These are phyloP conservation scores for Drosophila bifasciata DNA, from an alignment of 1,140 invertebrate genomes.

Conservation along the genomic window DNA sequence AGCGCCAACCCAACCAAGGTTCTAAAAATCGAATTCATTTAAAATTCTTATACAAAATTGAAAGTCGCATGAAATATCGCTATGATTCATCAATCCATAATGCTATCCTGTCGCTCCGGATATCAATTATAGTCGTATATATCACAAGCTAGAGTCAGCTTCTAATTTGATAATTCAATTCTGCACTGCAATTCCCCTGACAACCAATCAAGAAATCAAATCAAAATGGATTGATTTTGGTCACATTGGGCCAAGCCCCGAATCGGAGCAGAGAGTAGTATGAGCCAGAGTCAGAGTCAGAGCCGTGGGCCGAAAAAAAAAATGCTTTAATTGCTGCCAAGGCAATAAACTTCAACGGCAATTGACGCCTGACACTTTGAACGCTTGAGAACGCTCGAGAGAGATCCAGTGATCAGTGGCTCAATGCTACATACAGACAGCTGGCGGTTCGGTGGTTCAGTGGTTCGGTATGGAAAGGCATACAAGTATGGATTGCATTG, in stretches of 20 bases:
- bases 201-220: conserved; percentile 77
- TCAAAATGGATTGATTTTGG: conserved; percentile 62
- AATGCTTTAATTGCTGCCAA: conserved; percentile 78
- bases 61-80: too few species aligned
- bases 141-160: conserved; percentile 12
- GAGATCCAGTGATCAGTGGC: too few species aligned
- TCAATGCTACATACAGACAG: conserved; percentile 8
- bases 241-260: conserved; percentile 32
- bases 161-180: conserved; percentile 80
- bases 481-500: conserved; percentile 5
- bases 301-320: conserved; percentile 20
- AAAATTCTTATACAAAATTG: too few species aligned
- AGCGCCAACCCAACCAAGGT: too few species aligned
- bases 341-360: conserved; percentile 79
- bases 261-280: conserved; percentile 4
- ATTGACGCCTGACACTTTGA: conserved; percentile 77
- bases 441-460: not conserved
- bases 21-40: too few species aligned
- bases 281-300: conserved; percentile 6
- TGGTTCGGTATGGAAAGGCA: conserved; percentile 8
- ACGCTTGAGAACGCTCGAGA: conserved; percentile 38
- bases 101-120: too few species aligned
- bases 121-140: conserved; percentile 13
- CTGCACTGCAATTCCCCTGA: conserved; percentile 60
- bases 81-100: too few species aligned